phyloP scores from a whole-genome alignment of 2,888 invertebrate genomes.

The Petrophora chlorosata region DNA sequence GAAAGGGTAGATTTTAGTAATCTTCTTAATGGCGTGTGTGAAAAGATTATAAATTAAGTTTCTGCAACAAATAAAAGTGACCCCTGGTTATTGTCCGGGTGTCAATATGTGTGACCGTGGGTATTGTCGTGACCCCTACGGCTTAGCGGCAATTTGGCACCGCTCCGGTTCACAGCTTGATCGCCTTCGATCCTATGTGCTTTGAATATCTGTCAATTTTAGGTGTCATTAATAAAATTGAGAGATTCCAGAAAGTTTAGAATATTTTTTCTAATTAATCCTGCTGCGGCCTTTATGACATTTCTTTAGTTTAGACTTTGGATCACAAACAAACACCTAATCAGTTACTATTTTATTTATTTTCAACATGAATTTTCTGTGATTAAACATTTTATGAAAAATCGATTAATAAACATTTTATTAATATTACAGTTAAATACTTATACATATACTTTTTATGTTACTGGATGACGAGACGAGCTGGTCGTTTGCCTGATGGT shows the following conservation, averaged over 20 bases:
- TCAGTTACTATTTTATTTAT: no score
- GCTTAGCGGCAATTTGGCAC: conserved; percentile 78
- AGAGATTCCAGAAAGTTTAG: conserved; percentile 26
- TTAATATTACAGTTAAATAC: no score
- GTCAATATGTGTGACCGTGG: conserved; percentile 82
- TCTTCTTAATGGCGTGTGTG: conserved; percentile 84
- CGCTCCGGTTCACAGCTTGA: conserved; percentile 70
- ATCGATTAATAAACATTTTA: no score
- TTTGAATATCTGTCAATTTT: conserved; percentile 14
- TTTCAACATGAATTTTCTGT: no score
- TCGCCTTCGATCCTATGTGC: conserved; percentile 53
- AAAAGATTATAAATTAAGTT: conserved; percentile 85
- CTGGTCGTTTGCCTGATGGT: no score
- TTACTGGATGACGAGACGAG: no score
- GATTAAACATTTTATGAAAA: no score
- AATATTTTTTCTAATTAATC: no score
- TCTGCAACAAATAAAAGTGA: conserved; percentile 84
- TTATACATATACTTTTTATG: no score
- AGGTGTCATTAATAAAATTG: conserved; percentile 52
- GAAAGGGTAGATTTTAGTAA: conserved; percentile 83
- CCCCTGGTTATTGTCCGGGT: conserved; percentile 80
- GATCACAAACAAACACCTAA: no score
- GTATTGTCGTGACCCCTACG: conserved; percentile 77
- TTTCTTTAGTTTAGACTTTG: no score
- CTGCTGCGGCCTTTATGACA: no score